Evolutionary conservation across 1,140 invertebrate genomes (phyloP).

Genomic region (Caenorhabditis brenneri): DNA sequence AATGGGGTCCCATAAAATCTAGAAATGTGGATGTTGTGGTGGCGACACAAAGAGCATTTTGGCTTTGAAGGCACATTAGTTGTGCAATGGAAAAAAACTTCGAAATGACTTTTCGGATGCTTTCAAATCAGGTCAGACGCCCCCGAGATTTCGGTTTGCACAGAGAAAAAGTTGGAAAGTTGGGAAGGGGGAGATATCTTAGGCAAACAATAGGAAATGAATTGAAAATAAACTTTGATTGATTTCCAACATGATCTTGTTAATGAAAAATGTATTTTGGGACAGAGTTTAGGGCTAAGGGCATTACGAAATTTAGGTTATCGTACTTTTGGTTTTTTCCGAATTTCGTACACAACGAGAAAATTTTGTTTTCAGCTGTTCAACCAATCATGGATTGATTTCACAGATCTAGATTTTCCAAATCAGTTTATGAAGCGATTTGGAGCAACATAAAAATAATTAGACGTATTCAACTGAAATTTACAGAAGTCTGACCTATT

Average conservation of each 20-base stretch:
- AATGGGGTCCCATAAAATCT: conserved; percentile 6
- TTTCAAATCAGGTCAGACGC: not conserved
- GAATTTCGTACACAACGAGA: no score
- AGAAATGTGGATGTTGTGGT: conserved; percentile 14
- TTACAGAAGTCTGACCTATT: no score
- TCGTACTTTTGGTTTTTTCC: no score
- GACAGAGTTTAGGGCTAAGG: no score
- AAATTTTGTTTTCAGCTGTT: not conserved
- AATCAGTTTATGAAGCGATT: no score
- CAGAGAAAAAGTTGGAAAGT: not conserved
- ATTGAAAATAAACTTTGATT: not conserved
- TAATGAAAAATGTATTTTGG: no score
- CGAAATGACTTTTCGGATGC: not conserved
- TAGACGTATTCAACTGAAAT: no score
- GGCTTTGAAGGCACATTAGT: conserved; percentile 25
- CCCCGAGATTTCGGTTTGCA: conserved; percentile 9
- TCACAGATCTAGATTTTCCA: no score
- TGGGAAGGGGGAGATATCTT: not conserved
- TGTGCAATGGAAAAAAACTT: not conserved
- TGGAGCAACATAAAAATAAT: no score
- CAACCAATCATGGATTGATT: not conserved
- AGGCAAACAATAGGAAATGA: conserved; percentile 20
- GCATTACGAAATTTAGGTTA: no score
- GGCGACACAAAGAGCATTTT: conserved; percentile 4
- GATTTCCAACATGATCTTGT: not conserved